These are phyloP conservation scores for Eurypyga helias DNA, from an alignment of 2,113 vertebrate species.

Conservation along the genomic window DNA sequence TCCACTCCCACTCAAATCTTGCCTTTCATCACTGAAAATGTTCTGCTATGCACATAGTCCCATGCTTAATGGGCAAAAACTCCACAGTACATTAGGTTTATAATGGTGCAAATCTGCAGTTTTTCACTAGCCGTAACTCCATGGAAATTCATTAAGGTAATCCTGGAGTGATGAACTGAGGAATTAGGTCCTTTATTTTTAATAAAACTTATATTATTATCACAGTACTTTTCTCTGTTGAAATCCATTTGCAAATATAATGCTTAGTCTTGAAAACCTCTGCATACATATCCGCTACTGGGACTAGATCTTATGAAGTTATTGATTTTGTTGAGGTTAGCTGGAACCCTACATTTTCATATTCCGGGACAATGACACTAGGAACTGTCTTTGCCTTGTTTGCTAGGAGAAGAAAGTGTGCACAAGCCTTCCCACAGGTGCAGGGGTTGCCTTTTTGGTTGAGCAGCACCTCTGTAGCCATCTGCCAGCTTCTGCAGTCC, in stretches of 20 bases:
- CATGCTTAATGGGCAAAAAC: neutral
- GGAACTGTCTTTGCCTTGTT: neutral
- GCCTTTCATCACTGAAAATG: neutral
- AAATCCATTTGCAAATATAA: conserved; percentile 7
- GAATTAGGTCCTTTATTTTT: neutral
- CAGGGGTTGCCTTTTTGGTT: neutral
- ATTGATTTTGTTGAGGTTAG: neutral
- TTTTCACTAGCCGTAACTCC: neutral
- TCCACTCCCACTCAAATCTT: neutral
- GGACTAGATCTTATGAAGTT: neutral
- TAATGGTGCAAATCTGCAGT: neutral
- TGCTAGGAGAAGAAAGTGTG: neutral
- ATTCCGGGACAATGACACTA: neutral
- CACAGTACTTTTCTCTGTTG: neutral
- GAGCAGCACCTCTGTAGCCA: neutral
- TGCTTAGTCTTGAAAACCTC: neutral
- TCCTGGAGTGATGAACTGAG: neutral
- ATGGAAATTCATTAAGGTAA: neutral
- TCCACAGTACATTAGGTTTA: neutral
- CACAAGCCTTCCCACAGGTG: neutral
- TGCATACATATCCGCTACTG: rapidly evolving
- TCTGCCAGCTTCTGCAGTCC: neutral
- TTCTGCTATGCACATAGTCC: neutral
- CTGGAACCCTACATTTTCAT: neutral
- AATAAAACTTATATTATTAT: neutral